Evolutionary conservation across 2,113 vertebrate species (phyloP).

Genomic region (Cettia cetti): DNA sequence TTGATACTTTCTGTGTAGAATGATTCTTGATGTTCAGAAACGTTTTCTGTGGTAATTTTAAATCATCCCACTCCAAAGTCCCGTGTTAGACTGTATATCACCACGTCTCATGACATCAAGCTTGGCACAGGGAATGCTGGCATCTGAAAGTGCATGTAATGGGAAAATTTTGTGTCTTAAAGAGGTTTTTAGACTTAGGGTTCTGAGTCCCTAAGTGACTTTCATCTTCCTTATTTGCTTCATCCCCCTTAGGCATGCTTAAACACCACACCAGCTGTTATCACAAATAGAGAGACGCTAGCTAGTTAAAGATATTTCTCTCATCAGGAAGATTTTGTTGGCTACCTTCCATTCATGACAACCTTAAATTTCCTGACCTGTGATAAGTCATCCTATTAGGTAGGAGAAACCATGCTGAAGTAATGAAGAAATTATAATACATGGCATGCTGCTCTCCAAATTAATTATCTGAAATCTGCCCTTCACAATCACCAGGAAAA

Average conservation of each 20-base stretch:
- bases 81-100: background rate
- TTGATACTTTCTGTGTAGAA: background rate
- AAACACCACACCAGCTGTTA: background rate
- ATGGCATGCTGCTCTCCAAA: background rate
- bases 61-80: background rate
- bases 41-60: background rate
- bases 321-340: background rate
- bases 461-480: background rate
- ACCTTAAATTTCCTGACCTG: background rate
- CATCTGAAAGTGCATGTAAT: background rate
- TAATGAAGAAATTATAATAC: background rate
- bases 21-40: background rate
- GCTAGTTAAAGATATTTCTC: background rate
- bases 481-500: fast-evolving
- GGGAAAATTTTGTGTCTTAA: background rate
- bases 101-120: fast-evolving
- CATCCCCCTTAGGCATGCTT: fast-evolving
- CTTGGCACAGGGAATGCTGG: background rate
- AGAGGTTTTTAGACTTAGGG: background rate
- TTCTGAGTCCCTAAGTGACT: background rate
- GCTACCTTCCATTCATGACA: background rate
- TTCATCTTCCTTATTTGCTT: background rate
- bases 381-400: background rate
- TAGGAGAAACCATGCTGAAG: background rate
- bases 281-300: background rate